phyloP scores from a whole-genome alignment of 64 coral and sea anemone genomes.

The Cladopsammia gracilis region DNA sequence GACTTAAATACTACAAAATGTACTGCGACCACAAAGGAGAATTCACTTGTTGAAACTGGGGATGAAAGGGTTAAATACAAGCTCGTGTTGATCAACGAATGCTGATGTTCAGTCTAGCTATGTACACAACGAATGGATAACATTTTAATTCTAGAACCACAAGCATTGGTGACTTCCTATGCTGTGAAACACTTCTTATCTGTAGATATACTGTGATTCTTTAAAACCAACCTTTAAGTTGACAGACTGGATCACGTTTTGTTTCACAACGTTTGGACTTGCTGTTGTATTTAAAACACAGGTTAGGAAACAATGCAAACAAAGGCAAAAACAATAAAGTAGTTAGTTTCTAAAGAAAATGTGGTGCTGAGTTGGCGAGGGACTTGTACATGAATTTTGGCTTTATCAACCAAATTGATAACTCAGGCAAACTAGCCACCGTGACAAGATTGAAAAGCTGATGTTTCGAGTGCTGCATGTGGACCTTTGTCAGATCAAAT shows the following conservation, averaged over 20 bases:
- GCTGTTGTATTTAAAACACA: background rate
- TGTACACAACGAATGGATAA: constrained; percentile 40
- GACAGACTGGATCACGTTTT: background rate
- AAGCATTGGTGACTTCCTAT: background rate
- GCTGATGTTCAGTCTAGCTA: background rate
- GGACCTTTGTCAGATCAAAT: too few relatives aligned
- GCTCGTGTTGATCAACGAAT: constrained; percentile 1
- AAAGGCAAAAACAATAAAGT: too few relatives aligned
- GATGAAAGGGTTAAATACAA: background rate
- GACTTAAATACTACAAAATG: background rate
- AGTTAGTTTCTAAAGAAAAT: too few relatives aligned
- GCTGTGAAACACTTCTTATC: background rate
- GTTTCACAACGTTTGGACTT: background rate
- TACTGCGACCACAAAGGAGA: background rate
- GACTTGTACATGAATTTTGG: too few relatives aligned
- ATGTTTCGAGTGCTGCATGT: too few relatives aligned
- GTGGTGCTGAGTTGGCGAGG: too few relatives aligned
- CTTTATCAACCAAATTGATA: too few relatives aligned
- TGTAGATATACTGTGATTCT: too few relatives aligned
- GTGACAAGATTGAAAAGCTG: too few relatives aligned
- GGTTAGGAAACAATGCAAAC: background rate
- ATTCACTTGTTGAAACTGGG: background rate
- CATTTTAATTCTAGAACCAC: background rate
- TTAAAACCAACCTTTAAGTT: background rate
- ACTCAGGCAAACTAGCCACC: too few relatives aligned